These are phyloP conservation scores for Tamandua tetradactyla DNA, from an alignment of 2,797 vertebrate species.

Conservation along the genomic window DNA sequence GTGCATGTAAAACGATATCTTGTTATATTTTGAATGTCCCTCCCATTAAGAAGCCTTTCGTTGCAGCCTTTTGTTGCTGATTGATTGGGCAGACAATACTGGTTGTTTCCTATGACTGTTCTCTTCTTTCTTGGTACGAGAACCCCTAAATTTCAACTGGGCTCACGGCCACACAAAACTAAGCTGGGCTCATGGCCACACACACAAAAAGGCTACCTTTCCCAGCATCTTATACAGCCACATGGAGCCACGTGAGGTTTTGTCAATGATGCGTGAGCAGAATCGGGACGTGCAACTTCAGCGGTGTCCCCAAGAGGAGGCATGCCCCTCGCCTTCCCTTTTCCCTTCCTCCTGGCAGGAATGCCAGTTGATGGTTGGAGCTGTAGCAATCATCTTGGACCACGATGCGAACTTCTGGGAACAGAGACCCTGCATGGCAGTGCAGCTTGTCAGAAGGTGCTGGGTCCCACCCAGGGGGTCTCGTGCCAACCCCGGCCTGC, in stretches of 20 bases:
- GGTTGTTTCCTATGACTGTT: background rate
- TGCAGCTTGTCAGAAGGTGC: background rate
- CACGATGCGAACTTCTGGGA: background rate
- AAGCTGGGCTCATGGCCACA: too few species aligned
- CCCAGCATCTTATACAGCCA: background rate
- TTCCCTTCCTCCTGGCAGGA: background rate
- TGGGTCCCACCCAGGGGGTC: background rate
- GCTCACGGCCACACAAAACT: background rate
- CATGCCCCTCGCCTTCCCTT: background rate
- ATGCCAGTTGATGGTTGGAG: background rate
- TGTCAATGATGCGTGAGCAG: background rate
- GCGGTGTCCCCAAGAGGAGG: background rate
- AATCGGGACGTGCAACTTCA: background rate
- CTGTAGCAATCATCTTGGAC: background rate
- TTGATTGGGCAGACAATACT: background rate
- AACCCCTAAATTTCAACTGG: background rate
- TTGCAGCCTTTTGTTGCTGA: background rate
- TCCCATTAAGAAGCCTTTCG: background rate
- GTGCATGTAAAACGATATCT: background rate
- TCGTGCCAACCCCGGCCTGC: background rate
- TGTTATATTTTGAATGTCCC: background rate
- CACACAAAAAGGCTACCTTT: background rate
- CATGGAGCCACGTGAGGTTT: background rate
- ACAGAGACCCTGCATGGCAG: background rate
- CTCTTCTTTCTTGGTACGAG: background rate